These are phyloP conservation scores for Chiroxiphia lanceolata DNA, from an alignment of 2,797 vertebrate species.

Conservation along the genomic window DNA sequence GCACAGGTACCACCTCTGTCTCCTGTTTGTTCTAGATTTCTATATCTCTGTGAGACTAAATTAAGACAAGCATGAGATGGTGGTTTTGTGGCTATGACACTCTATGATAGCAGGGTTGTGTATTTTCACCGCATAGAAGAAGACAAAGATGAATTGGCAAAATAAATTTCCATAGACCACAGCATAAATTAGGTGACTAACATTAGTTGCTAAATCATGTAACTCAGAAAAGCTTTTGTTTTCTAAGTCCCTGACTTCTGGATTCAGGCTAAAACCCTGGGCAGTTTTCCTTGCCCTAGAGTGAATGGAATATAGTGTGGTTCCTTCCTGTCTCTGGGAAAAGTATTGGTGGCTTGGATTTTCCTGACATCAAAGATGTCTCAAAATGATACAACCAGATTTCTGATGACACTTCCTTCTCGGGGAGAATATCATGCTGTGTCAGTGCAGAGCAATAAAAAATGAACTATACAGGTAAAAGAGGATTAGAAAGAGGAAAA, in stretches of 20 bases:
- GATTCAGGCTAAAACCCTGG: not conserved
- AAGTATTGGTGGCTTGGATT: not conserved
- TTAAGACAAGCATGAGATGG: not conserved
- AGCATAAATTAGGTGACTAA: not conserved
- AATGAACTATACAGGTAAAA: not conserved
- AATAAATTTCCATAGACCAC: not conserved
- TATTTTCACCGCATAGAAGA: not conserved
- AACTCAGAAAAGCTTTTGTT: not conserved
- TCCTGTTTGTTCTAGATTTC: not conserved
- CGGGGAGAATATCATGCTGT: not conserved
- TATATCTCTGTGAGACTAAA: not conserved
- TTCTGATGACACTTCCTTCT: not conserved
- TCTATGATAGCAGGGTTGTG: not conserved
- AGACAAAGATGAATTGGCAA: not conserved
- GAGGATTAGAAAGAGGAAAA: not conserved
- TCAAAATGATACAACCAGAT: not conserved
- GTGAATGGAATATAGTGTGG: not conserved
- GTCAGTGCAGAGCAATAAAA: not conserved
- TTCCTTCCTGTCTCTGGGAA: not conserved
- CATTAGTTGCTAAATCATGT: rapidly evolving
- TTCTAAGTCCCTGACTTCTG: not conserved
- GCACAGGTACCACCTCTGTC: not conserved
- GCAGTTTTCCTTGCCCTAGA: not conserved
- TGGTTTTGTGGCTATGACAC: not conserved
- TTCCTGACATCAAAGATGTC: not conserved